Base-by-base conservation (phyloP, 2,797 vertebrate species). In the Oceanodroma leucorhoa region DNA sequence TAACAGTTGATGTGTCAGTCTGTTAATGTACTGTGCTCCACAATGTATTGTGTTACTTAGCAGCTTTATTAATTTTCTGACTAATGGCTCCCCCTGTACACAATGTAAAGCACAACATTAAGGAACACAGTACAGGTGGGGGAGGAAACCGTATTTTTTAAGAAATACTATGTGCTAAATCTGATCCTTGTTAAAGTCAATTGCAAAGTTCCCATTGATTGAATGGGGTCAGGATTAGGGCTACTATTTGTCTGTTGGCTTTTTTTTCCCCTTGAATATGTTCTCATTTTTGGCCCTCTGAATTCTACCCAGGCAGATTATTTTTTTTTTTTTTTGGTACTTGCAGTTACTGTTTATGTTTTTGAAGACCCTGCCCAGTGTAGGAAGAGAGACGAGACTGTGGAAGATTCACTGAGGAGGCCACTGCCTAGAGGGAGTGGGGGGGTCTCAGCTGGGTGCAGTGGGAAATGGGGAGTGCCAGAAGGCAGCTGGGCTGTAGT, bases 11-110 rank as follows among this genome's bases (percentile, higher is more conserved):
- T 61, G 58, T 75, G 64, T 73, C 70, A 90, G 43, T 32, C 29
- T 71, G 48, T 29, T 73, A 57, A 76, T 11, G 17, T 46, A 36
- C 15, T 20, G 21, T 46, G 79, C 43, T 76, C n/a, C 54, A 54
- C 27, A 48, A 54, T 45, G 77, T 53, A 46, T 6, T 41, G 20
- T 11, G 14, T 41, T 65, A 70, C 32, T 75, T 64, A 75, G 61
- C 65, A 81, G 75, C 45, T 92, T 89, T 24, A 67, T 75, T 85
- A 21, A 85, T 95, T 91, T 87, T 87, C 61, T 83, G 79, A 71
- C 48, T 92, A 81, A 69, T 27, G 54, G 41, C 38, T 95, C 27
- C 61, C 61, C 60, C 60, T 60, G 32, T 20, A 58, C 50, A 62
- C 6, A 45, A 36, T 4, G 14, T 48, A 90, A 79, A 92, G 32